These are phyloP conservation scores for Zaprionus ghesquierei DNA, from an alignment of 1,140 invertebrate species.

Conservation along the genomic window DNA sequence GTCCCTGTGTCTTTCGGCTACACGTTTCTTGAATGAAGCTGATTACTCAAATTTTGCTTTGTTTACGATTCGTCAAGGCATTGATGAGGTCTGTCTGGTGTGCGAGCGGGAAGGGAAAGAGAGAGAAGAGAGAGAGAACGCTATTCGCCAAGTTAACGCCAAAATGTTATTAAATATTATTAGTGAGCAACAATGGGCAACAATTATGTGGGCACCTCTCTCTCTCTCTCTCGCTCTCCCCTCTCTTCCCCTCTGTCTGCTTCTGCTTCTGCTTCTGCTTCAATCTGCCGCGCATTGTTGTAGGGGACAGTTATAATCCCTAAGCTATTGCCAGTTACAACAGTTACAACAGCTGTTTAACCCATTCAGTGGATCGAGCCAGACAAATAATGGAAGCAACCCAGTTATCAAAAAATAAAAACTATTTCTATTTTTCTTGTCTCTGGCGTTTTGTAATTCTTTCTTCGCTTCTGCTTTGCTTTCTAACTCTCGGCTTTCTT, in stretches of 20 bases:
- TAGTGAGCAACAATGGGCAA: constrained; percentile 61
- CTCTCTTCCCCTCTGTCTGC: not conserved
- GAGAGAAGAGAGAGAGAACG: constrained; percentile 3
- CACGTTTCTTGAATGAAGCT: constrained; percentile 78
- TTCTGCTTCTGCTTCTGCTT: not conserved
- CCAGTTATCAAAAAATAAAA: constrained; percentile 75
- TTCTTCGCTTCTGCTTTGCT: constrained; percentile 26
- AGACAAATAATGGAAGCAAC: constrained; percentile 43
- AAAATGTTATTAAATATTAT: constrained; percentile 80
- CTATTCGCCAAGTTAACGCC: constrained; percentile 49
- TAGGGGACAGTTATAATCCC: constrained; percentile 72
- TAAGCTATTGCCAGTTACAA: constrained; percentile 74
- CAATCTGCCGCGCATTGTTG: constrained; percentile 18
- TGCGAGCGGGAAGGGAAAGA: not conserved
- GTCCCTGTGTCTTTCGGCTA: constrained; percentile 52
- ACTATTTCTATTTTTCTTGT: constrained; percentile 48
- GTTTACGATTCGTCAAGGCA: constrained; percentile 77
- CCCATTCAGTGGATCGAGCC: constrained; percentile 57
- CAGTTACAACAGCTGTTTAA: constrained; percentile 67
- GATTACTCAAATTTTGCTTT: constrained; percentile 80
- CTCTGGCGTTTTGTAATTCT: constrained; percentile 16
- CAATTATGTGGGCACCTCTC: constrained; percentile 61
- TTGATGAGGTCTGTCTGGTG: constrained; percentile 46
- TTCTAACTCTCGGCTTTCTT: constrained; percentile 51
- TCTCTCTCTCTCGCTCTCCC: not conserved